These are phyloP conservation scores for Coendou prehensilis DNA, from an alignment of 2,797 vertebrate species.

Conservation along the genomic window DNA sequence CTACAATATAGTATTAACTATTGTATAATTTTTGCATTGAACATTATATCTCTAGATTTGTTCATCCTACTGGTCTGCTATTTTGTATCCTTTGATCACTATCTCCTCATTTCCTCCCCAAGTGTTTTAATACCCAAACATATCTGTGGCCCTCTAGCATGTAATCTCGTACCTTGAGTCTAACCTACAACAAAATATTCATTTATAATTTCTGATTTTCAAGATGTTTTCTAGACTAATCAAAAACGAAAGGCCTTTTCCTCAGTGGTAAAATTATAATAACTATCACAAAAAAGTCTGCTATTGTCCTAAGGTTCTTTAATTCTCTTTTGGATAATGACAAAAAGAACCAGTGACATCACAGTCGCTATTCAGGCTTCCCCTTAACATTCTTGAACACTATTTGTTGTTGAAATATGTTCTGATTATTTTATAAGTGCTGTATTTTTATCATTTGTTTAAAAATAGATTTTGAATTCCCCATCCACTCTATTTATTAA, in stretches of 20 bases:
- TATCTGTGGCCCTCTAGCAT: background rate
- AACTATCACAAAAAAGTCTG: background rate
- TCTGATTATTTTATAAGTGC: constrained; percentile 4
- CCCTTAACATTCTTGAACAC: constrained; percentile 48
- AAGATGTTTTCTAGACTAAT: constrained; percentile 27
- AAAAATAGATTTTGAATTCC: constrained; percentile 47
- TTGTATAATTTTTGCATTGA: background rate
- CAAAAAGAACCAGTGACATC: constrained; percentile 18
- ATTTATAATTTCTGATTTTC: constrained; percentile 24
- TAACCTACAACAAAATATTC: constrained; percentile 27
- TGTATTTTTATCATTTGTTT: constrained; percentile 57
- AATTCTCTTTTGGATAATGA: constrained; percentile 4
- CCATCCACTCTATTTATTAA: background rate
- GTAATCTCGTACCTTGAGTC: background rate
- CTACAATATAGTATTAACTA: background rate
- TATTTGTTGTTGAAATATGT: constrained; percentile 23
- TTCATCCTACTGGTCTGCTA: background rate
- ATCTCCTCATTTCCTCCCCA: background rate
- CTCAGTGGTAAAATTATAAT: background rate
- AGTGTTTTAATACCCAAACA: background rate
- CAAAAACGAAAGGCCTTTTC: constrained; percentile 2
- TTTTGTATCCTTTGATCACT: background rate
- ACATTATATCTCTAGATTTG: background rate
- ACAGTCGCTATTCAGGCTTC: background rate
- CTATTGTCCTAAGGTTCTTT: background rate